A percentile compares a stretch with the other conserved stretches of the same genome.
Conservation (phyloP, 2,888 invertebrate genomes). For the Gastrophysa polygoni region DNA sequence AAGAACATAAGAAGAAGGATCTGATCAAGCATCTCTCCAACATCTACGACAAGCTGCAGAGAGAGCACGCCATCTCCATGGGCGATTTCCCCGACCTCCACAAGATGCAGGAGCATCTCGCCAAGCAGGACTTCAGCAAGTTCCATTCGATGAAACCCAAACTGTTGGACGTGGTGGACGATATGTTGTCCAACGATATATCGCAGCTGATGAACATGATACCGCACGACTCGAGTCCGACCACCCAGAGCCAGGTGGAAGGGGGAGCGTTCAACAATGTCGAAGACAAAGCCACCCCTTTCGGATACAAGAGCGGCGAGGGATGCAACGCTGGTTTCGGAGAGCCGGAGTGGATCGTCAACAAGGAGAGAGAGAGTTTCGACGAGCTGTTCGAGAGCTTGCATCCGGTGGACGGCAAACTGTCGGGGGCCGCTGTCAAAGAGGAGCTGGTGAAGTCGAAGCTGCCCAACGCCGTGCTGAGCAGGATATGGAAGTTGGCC, state of each 20-base stretch:
- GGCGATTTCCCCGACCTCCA: slow-evolving; percentile 97
- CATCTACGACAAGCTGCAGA: slow-evolving; percentile 85
- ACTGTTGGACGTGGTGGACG: slow-evolving; percentile 89
- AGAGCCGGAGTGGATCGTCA: slow-evolving; percentile 96
- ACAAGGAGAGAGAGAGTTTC: slow-evolving; percentile 82
- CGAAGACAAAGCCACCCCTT: slow-evolving; percentile 80
- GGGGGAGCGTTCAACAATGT: slow-evolving; percentile 95
- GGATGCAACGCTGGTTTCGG: slow-evolving; percentile 95
- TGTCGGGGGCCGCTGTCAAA: slow-evolving; percentile 90
- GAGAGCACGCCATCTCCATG: slow-evolving; percentile 91
- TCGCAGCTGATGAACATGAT: slow-evolving; percentile 95
- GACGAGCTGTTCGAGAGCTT: slow-evolving; percentile 82
- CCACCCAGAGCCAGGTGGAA: slow-evolving; percentile 47
- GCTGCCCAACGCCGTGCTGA: slow-evolving; percentile 93
- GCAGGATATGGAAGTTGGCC: slow-evolving; percentile 96
- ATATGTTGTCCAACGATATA: slow-evolving; percentile 94
- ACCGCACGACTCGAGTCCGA: slow-evolving; percentile 61
- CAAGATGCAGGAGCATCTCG: slow-evolving; percentile 88
- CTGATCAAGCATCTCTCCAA: slow-evolving; percentile 89
- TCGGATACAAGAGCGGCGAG: slow-evolving; percentile 92
- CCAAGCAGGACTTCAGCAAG: slow-evolving; percentile 90
- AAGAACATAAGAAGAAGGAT: slow-evolving; percentile 95
- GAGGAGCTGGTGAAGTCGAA: slow-evolving; percentile 96
- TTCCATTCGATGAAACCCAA: slow-evolving; percentile 90
- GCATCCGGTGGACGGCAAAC: slow-evolving; percentile 87